Evolutionary conservation across 53 echinoderm and acorn worm genomes (phyloP), one percentile per base, ranked within the genome.

Genomic region (Stichopus horrens): DNA sequence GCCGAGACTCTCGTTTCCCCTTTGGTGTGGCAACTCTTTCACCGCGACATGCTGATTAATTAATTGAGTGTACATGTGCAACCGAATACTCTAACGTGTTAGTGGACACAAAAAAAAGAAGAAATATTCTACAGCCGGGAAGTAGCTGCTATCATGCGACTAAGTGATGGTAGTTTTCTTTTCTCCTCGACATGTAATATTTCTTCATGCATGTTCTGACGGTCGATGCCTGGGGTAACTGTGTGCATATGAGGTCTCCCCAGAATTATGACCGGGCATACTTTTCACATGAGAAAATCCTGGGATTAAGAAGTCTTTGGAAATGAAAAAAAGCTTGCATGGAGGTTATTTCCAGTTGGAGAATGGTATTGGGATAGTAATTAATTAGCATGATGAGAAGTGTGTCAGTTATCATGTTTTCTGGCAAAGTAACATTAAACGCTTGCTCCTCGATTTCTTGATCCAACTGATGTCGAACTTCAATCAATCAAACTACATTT

Each of bases 1-100:
- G 56, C 57, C 58, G 57, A 57, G 81, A 21, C 81, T 56, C 58
- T 56, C 56, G 52, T 52, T 79, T 51, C n/a, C 56, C 79, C 79
- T 63, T 63, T 63, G 16, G 63, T 63, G 11, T 63, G 63, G 10
- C 63, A 63, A 63, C 14, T 63, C 63, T 18, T 71, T 71, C 21
- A 71, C 71, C 5, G 71, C 71, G 18, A n/a, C 21, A 71, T 16
- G 71, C 71, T 71, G 71, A n/a, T 71, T 71, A 71, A 71, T 71
- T 13, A 71, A 71, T 71, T 71, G 71, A 71, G 71, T 71, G 14
- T 18, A 71, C 19, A 71, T 71, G n/a, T 71, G n/a, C n/a, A 18
- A n/a, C 19, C 19, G 71, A 71, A 71, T 71, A 71, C 71, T 37
- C 37, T 37, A 37, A 37, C 37, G 37, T 37, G 37, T 37, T 37